Evolutionary conservation across 2,888 invertebrate genomes (phyloP).

Genomic region (Xanthostigma xanthostigma): DNA sequence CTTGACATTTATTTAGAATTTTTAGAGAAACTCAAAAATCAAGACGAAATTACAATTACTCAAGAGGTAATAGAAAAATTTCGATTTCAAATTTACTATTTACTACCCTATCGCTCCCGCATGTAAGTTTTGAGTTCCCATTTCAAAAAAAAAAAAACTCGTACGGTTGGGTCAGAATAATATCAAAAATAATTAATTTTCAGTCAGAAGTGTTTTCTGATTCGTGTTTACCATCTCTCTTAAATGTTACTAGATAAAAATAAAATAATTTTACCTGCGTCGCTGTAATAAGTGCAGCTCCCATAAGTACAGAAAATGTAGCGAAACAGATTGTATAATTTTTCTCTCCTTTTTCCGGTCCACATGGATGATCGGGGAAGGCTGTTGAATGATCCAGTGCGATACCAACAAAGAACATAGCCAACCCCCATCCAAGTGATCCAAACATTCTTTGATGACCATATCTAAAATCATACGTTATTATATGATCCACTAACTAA

Average conservation of each 20-base stretch:
- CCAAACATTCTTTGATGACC: conserved; percentile 98
- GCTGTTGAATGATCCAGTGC: conserved; percentile 93
- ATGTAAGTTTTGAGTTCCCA: no score
- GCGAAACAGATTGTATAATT: conserved; percentile 99
- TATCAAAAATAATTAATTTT: no score
- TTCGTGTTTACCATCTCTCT: background rate
- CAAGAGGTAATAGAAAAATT: no score
- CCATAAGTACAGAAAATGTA: conserved; percentile 93
- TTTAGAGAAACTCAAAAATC: no score
- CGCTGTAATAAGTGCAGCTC: conserved; percentile 81
- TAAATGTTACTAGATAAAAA: background rate
- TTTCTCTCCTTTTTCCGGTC: conserved; percentile 78
- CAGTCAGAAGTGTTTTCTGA: no score
- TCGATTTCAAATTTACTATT: no score
- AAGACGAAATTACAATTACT: no score
- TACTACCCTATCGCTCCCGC: no score
- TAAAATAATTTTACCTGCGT: conserved; percentile 53
- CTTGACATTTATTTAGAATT: no score
- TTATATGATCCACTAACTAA: background rate
- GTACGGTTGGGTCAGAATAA: no score
- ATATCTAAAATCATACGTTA: conserved; percentile 36
- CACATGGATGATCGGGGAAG: conserved; percentile 86
- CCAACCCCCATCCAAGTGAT: conserved; percentile 92
- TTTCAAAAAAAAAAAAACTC: no score
- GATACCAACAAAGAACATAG: conserved; percentile 97